A percentile compares a stretch with the other conserved stretches of the same genome.
phyloP scores from a whole-genome alignment of 1,140 invertebrate genomes.

The Ceratosolen fusciceps region DNA sequence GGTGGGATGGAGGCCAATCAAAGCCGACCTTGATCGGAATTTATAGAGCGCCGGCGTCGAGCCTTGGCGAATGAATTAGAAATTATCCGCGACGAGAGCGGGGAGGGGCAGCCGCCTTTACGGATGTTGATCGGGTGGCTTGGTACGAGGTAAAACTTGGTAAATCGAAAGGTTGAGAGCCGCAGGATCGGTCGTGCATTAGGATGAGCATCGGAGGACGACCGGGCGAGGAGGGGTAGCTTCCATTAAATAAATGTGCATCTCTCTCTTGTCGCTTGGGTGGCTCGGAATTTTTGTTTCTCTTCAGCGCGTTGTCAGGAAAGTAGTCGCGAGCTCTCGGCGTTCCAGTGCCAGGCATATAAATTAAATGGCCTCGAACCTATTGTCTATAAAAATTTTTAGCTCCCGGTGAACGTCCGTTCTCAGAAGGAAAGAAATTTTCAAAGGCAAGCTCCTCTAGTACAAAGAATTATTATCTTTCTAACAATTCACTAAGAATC shows the following conservation, averaged over 20 bases:
- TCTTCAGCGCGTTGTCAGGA: too few species aligned
- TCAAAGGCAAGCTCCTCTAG: too few species aligned
- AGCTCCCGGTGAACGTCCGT: background rate
- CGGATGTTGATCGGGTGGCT: background rate
- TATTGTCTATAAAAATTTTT: background rate
- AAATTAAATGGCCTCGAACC: background rate
- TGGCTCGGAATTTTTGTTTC: too few species aligned
- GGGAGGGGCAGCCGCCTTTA: background rate
- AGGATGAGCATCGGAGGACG: background rate
- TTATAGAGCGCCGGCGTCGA: conserved; percentile 32
- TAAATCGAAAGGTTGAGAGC: background rate
- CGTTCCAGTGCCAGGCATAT: background rate
- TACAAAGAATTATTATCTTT: too few species aligned
- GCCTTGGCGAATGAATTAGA: conserved; percentile 40
- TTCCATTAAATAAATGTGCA: conserved; percentile 1
- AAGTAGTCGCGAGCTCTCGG: too few species aligned
- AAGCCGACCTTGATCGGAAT: conserved; percentile 40
- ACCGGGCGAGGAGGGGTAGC: background rate
- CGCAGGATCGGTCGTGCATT: too few species aligned
- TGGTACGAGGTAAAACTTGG: background rate
- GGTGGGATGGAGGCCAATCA: conserved; percentile 27
- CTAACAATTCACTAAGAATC: too few species aligned
- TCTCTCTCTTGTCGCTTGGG: too few species aligned
- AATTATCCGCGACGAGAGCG: conserved; percentile 7
- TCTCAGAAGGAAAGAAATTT: too few species aligned